Evolutionary conservation across 2,888 invertebrate species (phyloP).

Genomic region (Parthenolecanium corni): DNA sequence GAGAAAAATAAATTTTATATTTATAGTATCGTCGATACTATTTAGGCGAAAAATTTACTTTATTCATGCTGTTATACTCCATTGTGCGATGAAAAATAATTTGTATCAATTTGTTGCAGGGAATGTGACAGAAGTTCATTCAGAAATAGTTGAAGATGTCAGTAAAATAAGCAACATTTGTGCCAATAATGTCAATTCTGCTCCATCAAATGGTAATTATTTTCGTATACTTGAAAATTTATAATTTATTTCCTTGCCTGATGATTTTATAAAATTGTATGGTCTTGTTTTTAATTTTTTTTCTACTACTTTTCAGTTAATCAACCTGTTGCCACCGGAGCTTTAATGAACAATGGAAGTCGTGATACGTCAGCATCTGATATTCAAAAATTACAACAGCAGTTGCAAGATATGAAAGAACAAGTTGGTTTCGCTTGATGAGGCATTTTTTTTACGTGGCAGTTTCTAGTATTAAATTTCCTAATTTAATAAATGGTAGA

Average conservation of each 20-base stretch:
- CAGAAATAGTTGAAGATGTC: slow-evolving; percentile 42
- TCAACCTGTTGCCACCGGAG: slow-evolving; percentile 34
- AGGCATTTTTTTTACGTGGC: neutral
- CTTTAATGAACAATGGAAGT: slow-evolving; percentile 54
- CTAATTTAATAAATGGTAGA: too few species aligned
- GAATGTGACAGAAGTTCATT: slow-evolving; percentile 41
- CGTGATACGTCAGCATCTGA: slow-evolving; percentile 59
- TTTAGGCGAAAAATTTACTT: too few species aligned
- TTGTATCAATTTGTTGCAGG: slow-evolving; percentile 35
- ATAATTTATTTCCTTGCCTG: neutral
- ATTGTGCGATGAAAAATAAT: too few species aligned
- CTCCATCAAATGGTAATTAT: slow-evolving; percentile 15
- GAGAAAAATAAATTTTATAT: too few species aligned
- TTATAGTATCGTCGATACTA: too few species aligned
- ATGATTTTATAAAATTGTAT: neutral
- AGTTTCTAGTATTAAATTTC: neutral
- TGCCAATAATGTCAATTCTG: slow-evolving; percentile 19
- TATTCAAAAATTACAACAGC: slow-evolving; percentile 83
- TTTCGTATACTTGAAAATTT: neutral
- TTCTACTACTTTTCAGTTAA: slow-evolving; percentile 1
- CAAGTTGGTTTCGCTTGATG: slow-evolving; percentile 60
- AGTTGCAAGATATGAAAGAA: slow-evolving; percentile 93
- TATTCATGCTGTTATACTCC: too few species aligned
- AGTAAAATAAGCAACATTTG: slow-evolving; percentile 20
- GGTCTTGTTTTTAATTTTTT: neutral